Evolutionary conservation across 2,797 vertebrate species (phyloP), one percentile per base, ranked within the genome.

Genomic region (Lacerta viridis): DNA sequence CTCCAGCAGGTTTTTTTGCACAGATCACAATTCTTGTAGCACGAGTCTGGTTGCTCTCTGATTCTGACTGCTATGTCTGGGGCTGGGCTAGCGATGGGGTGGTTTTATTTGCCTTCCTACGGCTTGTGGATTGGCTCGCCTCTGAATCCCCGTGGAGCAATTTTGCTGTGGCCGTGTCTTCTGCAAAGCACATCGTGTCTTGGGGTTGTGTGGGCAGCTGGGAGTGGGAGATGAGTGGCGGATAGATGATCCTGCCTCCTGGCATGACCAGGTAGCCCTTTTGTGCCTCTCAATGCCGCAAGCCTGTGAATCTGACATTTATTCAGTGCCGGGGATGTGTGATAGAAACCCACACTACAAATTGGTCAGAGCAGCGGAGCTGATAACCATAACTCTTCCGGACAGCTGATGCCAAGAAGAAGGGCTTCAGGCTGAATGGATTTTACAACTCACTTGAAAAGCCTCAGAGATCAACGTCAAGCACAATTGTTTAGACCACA

Each of bases 391-490:
- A 55, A 55, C 68, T 75, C 50, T 84, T 27, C 69, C 17, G 50
- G 69, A 39, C 46, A 74, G 43, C 82, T 55, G 18, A 55, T 33
- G 82, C 43, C 46, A 25, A 84, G 71, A 39, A 5, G 17, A 59
- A 39, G 69, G 25, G 50, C 50, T 66, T 59, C 83, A 27, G n/a
- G 55, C 33, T 39, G 46, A 84, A 59, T 18, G 33, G 46, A 39
- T 39, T 59, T 41, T n/a, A 75, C 50, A 74, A 74, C 33, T 74
- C 83, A 75, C 71, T 84, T 68, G 69, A 41, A 84, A 75, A 61
- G 71, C 33, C 23, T 74, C 33, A 75, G 71, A 84, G 75, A 61
- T 61, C 33, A 61, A 27, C 13, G 33, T 29, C 15, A n/a, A 43
- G 39, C 69, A 59, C 25, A 27, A 59, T 75, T 43, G 9, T 84